These are phyloP conservation scores for Archips xylosteana DNA, from an alignment of 2,888 invertebrate species.

Conservation along the genomic window DNA sequence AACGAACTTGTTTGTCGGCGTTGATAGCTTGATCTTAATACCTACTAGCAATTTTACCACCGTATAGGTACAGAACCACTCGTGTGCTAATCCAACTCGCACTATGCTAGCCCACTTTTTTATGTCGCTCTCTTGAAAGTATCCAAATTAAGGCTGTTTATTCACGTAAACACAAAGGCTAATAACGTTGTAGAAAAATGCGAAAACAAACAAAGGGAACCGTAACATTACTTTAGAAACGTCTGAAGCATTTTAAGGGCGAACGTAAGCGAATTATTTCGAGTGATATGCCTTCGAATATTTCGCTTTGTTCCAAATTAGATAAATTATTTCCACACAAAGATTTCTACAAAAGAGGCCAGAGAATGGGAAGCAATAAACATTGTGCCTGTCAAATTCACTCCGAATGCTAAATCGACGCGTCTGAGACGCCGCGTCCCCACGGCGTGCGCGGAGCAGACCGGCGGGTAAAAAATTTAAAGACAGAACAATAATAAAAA, in stretches of 20 bases:
- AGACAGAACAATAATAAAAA: not conserved
- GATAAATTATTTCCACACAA: constrained; percentile 78
- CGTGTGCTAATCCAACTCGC: too few relatives aligned
- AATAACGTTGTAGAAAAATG: constrained; percentile 32
- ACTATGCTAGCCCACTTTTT: not conserved
- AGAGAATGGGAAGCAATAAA: constrained; percentile 71
- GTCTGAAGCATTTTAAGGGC: constrained; percentile 44
- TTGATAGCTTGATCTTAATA: too few relatives aligned
- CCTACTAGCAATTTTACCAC: too few relatives aligned
- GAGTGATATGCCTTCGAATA: constrained; percentile 59
- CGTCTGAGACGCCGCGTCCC: constrained; percentile 59
- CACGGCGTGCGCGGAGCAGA: constrained; percentile 44
- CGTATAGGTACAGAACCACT: too few relatives aligned
- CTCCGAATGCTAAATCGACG: constrained; percentile 72
- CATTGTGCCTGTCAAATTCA: constrained; percentile 77
- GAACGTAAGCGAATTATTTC: constrained; percentile 48
- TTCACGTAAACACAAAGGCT: constrained; percentile 19
- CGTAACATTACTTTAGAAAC: constrained; percentile 48
- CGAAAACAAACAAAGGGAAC: constrained; percentile 26
- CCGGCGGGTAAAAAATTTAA: constrained; percentile 46
- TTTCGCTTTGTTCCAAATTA: constrained; percentile 76
- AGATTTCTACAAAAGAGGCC: constrained; percentile 70
- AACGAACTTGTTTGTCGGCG: too few relatives aligned
- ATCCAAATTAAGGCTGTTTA: constrained; percentile 28
- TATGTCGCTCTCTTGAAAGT: constrained; percentile 1